These are phyloP conservation scores for Lates japonicus DNA, from an alignment of 2,797 vertebrate species.

Conservation along the genomic window DNA sequence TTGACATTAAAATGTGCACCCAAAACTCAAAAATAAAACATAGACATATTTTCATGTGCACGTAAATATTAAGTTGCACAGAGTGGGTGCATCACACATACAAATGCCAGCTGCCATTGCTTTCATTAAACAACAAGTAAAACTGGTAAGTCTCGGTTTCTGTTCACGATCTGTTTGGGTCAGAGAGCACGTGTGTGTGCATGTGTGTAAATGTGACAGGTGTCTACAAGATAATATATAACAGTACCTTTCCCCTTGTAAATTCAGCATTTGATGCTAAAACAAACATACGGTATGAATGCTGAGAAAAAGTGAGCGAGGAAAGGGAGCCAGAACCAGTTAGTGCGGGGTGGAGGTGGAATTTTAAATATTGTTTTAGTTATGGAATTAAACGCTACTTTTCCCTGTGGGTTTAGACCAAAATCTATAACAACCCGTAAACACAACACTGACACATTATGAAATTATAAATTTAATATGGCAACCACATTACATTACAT, in stretches of 20 bases:
- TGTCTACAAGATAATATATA: not conserved
- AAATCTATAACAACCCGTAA: not conserved
- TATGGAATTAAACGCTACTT: not conserved
- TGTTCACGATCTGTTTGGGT: not conserved
- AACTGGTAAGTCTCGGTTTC: not conserved
- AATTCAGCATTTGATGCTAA: not conserved
- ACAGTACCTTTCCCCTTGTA: not conserved
- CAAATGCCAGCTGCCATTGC: not conserved
- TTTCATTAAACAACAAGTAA: conserved; percentile 6
- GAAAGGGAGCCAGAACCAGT: not conserved
- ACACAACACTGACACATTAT: not conserved
- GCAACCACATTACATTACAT: too few species aligned
- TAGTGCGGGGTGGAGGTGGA: not conserved
- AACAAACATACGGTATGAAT: not conserved
- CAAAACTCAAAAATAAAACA: not conserved
- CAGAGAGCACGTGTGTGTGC: not conserved
- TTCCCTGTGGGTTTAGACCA: not conserved
- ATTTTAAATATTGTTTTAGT: not conserved
- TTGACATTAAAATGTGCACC: not conserved
- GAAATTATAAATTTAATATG: not conserved
- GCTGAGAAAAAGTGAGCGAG: not conserved
- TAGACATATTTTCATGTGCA: not conserved
- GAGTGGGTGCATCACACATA: not conserved
- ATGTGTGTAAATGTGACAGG: not conserved
- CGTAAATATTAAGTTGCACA: not conserved